Evolutionary conservation across 1,140 invertebrate genomes (phyloP).

Genomic region (Piezodorus guildinii): DNA sequence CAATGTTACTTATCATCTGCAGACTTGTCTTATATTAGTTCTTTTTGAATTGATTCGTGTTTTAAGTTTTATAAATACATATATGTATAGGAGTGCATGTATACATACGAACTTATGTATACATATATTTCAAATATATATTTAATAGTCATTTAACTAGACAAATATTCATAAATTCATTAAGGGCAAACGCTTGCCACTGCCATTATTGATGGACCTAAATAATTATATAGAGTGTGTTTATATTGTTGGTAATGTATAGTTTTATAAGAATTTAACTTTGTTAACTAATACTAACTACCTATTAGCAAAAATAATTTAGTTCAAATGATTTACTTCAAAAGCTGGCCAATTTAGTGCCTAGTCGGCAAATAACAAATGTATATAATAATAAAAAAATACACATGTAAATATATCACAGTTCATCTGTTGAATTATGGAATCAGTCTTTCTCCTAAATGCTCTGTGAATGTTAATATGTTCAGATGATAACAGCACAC

Average conservation of each 20-base stretch:
- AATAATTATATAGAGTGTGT: slow-evolving; percentile 20
- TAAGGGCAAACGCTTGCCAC: slow-evolving; percentile 26
- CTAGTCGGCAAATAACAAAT: slow-evolving; percentile 21
- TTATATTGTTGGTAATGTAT: slow-evolving; percentile 20
- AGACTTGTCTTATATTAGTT: no score
- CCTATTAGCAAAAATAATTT: slow-evolving; percentile 14
- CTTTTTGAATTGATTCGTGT: no score
- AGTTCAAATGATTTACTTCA: slow-evolving; percentile 18
- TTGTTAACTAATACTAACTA: slow-evolving; percentile 19
- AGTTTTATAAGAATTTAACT: slow-evolving; percentile 22
- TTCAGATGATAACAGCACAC: slow-evolving; percentile 14
- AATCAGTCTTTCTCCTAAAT: slow-evolving; percentile 25
- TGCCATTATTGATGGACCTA: slow-evolving; percentile 26
- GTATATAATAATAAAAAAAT: slow-evolving; percentile 18
- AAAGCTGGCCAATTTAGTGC: slow-evolving; percentile 21
- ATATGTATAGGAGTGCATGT: slow-evolving; percentile 15
- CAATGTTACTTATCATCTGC: no score
- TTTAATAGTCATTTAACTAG: slow-evolving; percentile 14
- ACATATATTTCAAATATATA: slow-evolving; percentile 10
- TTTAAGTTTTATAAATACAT: background rate
- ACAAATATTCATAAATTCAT: slow-evolving; percentile 18
- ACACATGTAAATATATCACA: slow-evolving; percentile 21
- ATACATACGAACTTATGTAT: slow-evolving; percentile 2
- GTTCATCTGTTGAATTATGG: slow-evolving; percentile 24
- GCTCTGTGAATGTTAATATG: slow-evolving; percentile 17